These are phyloP conservation scores for Parnassius orleans DNA, from an alignment of 2,888 invertebrate genomes.

Conservation along the genomic window DNA sequence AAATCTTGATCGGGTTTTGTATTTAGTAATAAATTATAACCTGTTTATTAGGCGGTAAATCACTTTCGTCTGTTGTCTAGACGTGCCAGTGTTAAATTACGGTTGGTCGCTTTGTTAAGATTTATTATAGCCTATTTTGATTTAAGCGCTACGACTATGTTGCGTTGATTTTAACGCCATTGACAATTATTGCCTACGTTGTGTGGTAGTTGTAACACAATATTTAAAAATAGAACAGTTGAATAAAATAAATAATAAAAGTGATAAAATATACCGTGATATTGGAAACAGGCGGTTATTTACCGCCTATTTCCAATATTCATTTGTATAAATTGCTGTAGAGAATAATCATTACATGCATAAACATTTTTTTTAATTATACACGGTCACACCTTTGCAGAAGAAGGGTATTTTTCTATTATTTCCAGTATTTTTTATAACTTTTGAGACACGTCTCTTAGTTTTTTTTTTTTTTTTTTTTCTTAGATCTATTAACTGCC, in stretches of 20 bases:
- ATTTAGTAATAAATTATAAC: conserved; percentile 44
- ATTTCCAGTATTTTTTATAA: too few relatives aligned
- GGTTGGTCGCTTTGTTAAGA: conserved; percentile 41
- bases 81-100: conserved; percentile 52
- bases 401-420: too few relatives aligned
- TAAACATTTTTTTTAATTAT: too few relatives aligned
- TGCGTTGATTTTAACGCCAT: conserved; percentile 27
- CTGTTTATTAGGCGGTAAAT: conserved; percentile 52
- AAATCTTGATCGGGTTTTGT: conserved; percentile 36
- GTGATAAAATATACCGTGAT: neutral
- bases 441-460: too few relatives aligned
- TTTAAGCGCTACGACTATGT: conserved; percentile 28
- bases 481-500: too few relatives aligned
- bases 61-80: conserved; percentile 45
- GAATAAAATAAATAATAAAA: neutral
- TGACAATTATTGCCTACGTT: conserved; percentile 27
- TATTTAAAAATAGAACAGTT: too few relatives aligned
- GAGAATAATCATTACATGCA: too few relatives aligned
- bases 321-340: neutral
- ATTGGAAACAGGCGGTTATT: neutral
- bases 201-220: neutral
- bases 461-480: too few relatives aligned
- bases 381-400: too few relatives aligned
- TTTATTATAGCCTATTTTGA: conserved; percentile 31
- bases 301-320: too few relatives aligned